phyloP scores from a whole-genome alignment of 2,113 vertebrate species.

The Hyla sarda region DNA sequence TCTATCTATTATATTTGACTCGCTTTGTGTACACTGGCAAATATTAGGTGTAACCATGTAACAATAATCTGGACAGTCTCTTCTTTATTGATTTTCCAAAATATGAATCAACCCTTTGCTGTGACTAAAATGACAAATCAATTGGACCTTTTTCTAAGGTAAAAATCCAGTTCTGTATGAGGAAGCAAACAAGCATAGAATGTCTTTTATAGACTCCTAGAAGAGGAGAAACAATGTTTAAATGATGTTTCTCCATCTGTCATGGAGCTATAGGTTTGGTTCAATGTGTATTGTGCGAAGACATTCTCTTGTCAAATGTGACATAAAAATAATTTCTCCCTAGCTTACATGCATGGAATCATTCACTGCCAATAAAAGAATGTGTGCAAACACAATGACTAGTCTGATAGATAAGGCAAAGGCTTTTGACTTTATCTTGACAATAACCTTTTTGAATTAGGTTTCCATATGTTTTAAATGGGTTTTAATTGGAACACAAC shows the following conservation, averaged over 20 bases:
- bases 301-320: conserved; percentile 9
- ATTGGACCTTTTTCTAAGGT: neutral
- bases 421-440: neutral
- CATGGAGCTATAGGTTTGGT: neutral
- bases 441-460: neutral
- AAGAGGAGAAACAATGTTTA: neutral
- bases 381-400: neutral
- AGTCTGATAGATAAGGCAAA: neutral
- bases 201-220: neutral
- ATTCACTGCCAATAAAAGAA: neutral
- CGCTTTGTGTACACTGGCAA: neutral
- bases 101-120: neutral
- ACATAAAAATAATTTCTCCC: neutral
- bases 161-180: neutral
- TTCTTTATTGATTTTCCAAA: neutral
- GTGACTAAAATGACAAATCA: neutral
- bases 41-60: neutral
- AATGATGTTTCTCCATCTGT: neutral
- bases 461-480: too few species aligned
- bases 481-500: too few species aligned
- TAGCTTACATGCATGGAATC: neutral
- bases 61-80: neutral
- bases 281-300: neutral
- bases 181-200: neutral
- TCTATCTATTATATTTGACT: neutral